These are phyloP conservation scores for Abscondita cerata DNA, from an alignment of 2,888 invertebrate genomes.

Conservation along the genomic window DNA sequence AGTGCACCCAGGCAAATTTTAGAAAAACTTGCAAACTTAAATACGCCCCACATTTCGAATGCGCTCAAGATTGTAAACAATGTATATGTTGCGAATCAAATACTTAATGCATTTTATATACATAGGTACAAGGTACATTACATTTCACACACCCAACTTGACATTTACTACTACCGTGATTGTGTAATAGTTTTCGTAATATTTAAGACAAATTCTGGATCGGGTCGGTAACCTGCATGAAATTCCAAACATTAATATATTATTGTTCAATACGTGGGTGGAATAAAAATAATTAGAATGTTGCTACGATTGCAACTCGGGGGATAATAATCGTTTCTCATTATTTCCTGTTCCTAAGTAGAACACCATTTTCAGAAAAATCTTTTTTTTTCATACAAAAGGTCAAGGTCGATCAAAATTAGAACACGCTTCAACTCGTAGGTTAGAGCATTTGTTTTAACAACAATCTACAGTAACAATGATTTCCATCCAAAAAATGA, in stretches of 20 bases:
- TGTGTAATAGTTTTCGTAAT: conserved; percentile 24
- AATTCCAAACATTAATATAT: conserved; percentile 14
- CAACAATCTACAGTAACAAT: no score
- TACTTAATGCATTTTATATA: not conserved
- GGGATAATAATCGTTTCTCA: conserved; percentile 1
- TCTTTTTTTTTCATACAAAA: no score
- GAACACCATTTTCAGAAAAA: not conserved
- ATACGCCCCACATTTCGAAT: conserved; percentile 4
- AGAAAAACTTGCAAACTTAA: conserved; percentile 10
- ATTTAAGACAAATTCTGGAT: conserved; percentile 26
- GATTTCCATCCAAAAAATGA: no score
- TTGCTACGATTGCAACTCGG: not conserved
- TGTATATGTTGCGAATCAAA: not conserved
- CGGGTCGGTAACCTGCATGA: conserved; percentile 23
- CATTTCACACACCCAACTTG: conserved; percentile 16
- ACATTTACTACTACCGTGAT: conserved; percentile 20
- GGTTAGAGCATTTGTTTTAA: no score
- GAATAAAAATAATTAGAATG: conserved; percentile 9
- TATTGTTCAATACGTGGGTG: conserved; percentile 15
- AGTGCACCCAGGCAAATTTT: conserved; percentile 7
- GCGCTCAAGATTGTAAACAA: not conserved
- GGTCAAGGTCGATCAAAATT: no score
- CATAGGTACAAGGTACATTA: conserved; percentile 10
- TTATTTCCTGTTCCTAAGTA: conserved; percentile 4
- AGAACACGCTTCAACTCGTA: no score